Conservation (phyloP, 2,797 vertebrate genomes). For the Kryptolebias ocellatus region DNA sequence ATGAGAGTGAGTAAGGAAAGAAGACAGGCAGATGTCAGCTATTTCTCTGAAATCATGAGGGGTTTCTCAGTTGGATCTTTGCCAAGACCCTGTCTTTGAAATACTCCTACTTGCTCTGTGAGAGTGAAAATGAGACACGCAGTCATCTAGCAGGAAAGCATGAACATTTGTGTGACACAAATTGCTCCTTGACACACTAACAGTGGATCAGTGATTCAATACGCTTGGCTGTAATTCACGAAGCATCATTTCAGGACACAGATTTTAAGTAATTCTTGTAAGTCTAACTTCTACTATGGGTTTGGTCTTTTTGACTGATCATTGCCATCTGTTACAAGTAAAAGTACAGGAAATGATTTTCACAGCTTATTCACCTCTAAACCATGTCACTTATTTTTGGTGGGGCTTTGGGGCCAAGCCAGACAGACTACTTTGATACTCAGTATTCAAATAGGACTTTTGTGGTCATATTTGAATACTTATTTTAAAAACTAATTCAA, state of each 20-base stretch:
- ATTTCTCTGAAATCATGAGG: constrained; percentile 73
- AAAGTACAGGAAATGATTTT: too few relatives aligned
- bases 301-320: not conserved
- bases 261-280: not conserved
- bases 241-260: not conserved
- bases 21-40: constrained; percentile 75
- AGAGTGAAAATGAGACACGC: constrained; percentile 30
- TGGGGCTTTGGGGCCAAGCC: too few relatives aligned
- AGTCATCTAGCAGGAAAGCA: constrained; percentile 20
- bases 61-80: constrained; percentile 68
- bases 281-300: not conserved
- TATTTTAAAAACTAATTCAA: not conserved
- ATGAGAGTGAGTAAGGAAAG: constrained; percentile 42
- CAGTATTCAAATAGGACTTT: not conserved
- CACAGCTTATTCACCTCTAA: too few relatives aligned
- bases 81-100: constrained; percentile 69
- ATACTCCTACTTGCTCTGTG: constrained; percentile 47
- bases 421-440: not conserved
- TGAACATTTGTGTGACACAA: constrained; percentile 34
- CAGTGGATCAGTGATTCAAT: constrained; percentile 26
- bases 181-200: constrained; percentile 45
- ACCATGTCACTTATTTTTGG: too few relatives aligned
- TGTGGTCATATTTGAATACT: not conserved
- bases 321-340: not conserved
- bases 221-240: constrained; percentile 3